phyloP scores from a whole-genome alignment of 1,140 invertebrate genomes.

The Panagrolaimus sp. region DNA sequence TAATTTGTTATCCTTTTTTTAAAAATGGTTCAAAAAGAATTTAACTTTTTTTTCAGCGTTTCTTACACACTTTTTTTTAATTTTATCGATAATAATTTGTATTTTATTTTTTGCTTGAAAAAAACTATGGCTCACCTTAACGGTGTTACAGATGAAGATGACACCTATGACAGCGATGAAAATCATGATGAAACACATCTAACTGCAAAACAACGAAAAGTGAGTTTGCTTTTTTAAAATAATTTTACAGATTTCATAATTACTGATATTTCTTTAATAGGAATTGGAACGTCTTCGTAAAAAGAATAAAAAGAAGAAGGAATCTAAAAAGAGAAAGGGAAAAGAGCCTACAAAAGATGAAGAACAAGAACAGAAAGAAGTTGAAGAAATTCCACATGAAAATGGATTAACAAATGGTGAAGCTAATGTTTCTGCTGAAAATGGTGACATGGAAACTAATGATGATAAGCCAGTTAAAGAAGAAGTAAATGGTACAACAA shows the following conservation, averaged over 20 bases:
- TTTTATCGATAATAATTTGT: no score
- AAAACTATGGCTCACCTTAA: not conserved
- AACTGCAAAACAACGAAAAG: slow-evolving; percentile 27
- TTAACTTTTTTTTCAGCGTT: no score
- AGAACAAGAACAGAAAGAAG: slow-evolving; percentile 17
- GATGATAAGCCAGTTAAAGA: slow-evolving; percentile 21
- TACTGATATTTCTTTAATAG: slow-evolving; percentile 37
- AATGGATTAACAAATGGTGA: slow-evolving; percentile 21
- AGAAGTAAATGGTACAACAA: not conserved
- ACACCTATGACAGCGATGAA: not conserved
- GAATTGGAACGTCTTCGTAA: slow-evolving; percentile 47
- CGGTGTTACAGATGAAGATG: not conserved
- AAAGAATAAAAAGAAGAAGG: slow-evolving; percentile 58
- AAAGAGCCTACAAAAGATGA: slow-evolving; percentile 16
- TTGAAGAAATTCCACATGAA: slow-evolving; percentile 14
- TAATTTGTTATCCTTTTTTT: no score
- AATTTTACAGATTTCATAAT: not conserved
- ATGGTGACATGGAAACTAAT: not conserved
- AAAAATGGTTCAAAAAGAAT: no score
- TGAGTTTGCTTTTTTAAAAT: slow-evolving; percentile 19
- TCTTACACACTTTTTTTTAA: no score
- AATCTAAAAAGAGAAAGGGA: slow-evolving; percentile 41
- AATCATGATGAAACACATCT: slow-evolving; percentile 1
- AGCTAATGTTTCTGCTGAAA: slow-evolving; percentile 11
- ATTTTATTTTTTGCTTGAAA: no score